Conservation (phyloP, 2,888 invertebrate genomes). For the Netelia fuscicornis region DNA sequence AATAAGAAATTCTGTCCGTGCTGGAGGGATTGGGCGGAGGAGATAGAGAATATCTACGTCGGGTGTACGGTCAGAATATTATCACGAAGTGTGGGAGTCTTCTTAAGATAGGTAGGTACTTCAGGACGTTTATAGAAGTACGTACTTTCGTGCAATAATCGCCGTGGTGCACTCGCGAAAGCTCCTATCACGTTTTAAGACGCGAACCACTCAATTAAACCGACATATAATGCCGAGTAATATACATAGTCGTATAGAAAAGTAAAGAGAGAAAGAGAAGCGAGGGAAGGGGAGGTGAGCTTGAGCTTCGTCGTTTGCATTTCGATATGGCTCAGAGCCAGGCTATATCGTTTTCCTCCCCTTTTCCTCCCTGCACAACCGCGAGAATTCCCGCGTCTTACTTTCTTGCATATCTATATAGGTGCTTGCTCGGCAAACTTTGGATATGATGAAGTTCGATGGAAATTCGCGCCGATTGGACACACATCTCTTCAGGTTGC, state of each 20-base stretch:
- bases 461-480: slow-evolving; percentile 69
- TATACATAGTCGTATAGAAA: slow-evolving; percentile 1
- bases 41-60: slow-evolving; percentile 23
- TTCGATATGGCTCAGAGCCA: slow-evolving; percentile 76
- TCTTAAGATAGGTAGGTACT: neutral
- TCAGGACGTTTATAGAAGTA: slow-evolving; percentile 18
- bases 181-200: slow-evolving; percentile 68
- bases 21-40: slow-evolving; percentile 44
- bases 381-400: slow-evolving; percentile 19
- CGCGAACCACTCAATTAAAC: slow-evolving; percentile 78
- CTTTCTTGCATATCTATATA: neutral
- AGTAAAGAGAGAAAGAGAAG: neutral
- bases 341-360: slow-evolving; percentile 43
- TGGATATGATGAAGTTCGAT: slow-evolving; percentile 71
- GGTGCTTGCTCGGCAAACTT: slow-evolving; percentile 65
- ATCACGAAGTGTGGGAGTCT: slow-evolving; percentile 18
- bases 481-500: slow-evolving; percentile 58
- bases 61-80: slow-evolving; percentile 13
- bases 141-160: slow-evolving; percentile 48
- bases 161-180: slow-evolving; percentile 30
- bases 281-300: neutral
- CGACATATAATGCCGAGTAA: slow-evolving; percentile 66
- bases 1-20: too few relatives aligned
- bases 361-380: slow-evolving; percentile 19
- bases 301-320: slow-evolving; percentile 76